Evolutionary conservation across 2,797 vertebrate genomes (phyloP), one percentile per base, ranked within the genome.

Genomic region (Tarsius wallacei): DNA sequence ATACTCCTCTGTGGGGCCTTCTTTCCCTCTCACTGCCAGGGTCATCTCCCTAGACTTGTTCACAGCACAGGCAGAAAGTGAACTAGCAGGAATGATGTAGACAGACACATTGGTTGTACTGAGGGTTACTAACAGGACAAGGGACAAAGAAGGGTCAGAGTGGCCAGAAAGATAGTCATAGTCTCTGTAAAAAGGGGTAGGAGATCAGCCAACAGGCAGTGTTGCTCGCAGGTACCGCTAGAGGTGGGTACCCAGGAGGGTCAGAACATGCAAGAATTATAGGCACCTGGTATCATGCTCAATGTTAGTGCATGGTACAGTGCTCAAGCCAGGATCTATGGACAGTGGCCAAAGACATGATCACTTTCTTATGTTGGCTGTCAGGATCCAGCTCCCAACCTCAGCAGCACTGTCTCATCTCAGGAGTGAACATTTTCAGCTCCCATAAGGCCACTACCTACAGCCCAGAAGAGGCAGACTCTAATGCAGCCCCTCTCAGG

Each of bases 11-110:
- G n/a, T 17, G 4, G n/a, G 66, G 66, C 66, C n/a, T n/a, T 68
- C 19, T 7, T 3, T 68, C n/a, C n/a, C 16, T 17, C n/a, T 33
- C 10, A n/a, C 33, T 4, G 5, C 64, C 64, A 3, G 3, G 19
- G 8, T 7, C 3, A 17, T 68, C 66, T 33, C 66, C n/a, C n/a
- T n/a, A 33, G n/a, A 42, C 42, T n/a, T n/a, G n/a, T 0, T 0
- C 16, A n/a, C 7, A 33, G 66, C 66, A 31, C n/a, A 21, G 8
- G 8, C 3, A 68, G 66, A 68, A 11, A 61, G 24, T 1, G 1
- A 24, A 22, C 59, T 1, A 61, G 59, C 59, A 12, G 24, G 24
- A 11, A 12, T 61, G 2, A 12, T 61, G 2, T 63, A 12, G 61
- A 63, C 61, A 5, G 66, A 68, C 8, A 3, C 19, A n/a, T 16